These are phyloP conservation scores for Falco berigora DNA, from an alignment of 2,797 vertebrate species.

Conservation along the genomic window DNA sequence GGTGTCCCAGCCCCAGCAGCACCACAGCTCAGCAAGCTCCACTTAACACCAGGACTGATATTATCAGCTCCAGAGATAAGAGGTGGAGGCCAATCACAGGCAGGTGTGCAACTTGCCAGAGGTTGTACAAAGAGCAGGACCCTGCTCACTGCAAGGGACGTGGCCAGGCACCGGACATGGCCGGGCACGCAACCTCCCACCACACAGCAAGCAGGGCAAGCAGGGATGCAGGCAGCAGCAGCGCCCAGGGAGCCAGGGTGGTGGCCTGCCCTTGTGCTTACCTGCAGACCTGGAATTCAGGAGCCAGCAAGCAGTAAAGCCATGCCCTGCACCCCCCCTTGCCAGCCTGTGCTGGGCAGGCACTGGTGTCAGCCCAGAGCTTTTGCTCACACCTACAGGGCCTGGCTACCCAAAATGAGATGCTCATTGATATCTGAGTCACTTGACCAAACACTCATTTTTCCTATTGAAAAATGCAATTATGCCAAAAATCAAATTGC, in stretches of 20 bases:
- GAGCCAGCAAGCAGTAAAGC: not conserved
- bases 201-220: not conserved
- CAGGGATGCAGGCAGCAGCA: not conserved
- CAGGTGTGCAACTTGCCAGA: not conserved
- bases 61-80: not conserved
- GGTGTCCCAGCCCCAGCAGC: not conserved
- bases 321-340: not conserved
- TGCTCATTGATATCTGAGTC: not conserved
- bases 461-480: not conserved
- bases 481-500: not conserved
- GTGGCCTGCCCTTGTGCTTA: not conserved
- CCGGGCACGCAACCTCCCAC: not conserved
- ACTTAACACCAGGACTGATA: not conserved
- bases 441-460: not conserved
- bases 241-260: rapidly evolving
- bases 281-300: not conserved
- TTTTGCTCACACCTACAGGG: not conserved
- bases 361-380: not conserved
- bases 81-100: not conserved
- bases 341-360: not conserved
- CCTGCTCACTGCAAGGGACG: not conserved
- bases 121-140: not conserved
- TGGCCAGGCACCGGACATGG: not conserved
- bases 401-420: not conserved
- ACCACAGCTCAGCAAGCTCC: not conserved